A percentile compares a stretch with the other conserved stretches of the same genome.
These are phyloP conservation scores for Tuta absoluta DNA, from an alignment of 2,888 invertebrate species.

Conservation along the genomic window DNA sequence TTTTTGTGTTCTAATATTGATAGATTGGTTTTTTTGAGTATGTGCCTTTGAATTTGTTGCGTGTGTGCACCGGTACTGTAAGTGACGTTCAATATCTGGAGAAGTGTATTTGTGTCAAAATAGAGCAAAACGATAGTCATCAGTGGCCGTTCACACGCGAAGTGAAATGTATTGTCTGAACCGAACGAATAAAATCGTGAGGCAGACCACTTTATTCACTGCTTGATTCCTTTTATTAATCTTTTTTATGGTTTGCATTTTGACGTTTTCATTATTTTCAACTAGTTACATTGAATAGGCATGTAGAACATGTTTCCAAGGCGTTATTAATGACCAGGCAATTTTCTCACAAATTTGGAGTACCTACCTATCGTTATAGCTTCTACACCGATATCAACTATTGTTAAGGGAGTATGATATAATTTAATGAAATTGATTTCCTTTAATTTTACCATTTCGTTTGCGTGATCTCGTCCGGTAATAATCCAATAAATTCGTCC, in stretches of 20 bases:
- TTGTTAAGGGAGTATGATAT: conserved; percentile 68
- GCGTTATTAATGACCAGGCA: neutral
- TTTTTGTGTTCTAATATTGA: conserved; percentile 82
- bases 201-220: conserved; percentile 53
- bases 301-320: neutral
- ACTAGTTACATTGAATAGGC: conserved; percentile 27
- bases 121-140: conserved; percentile 71
- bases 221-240: conserved; percentile 45
- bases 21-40: conserved; percentile 78
- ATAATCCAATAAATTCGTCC: conserved; percentile 77
- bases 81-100: conserved; percentile 65
- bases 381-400: conserved; percentile 33
- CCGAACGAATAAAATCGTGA: conserved; percentile 21
- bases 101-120: conserved; percentile 68
- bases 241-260: conserved; percentile 31
- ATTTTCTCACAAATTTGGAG: neutral
- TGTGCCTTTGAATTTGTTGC: conserved; percentile 69
- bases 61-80: conserved; percentile 52
- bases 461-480: conserved; percentile 78
- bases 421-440: conserved; percentile 74
- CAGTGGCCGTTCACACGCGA: conserved; percentile 61
- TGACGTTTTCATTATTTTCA: conserved; percentile 31
- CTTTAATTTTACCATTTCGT: conserved; percentile 79
- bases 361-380: neutral
- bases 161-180: conserved; percentile 62